Evolutionary conservation across 2,797 vertebrate genomes (phyloP), one percentile per base, ranked within the genome.

Genomic region (Girardinus metallicus): DNA sequence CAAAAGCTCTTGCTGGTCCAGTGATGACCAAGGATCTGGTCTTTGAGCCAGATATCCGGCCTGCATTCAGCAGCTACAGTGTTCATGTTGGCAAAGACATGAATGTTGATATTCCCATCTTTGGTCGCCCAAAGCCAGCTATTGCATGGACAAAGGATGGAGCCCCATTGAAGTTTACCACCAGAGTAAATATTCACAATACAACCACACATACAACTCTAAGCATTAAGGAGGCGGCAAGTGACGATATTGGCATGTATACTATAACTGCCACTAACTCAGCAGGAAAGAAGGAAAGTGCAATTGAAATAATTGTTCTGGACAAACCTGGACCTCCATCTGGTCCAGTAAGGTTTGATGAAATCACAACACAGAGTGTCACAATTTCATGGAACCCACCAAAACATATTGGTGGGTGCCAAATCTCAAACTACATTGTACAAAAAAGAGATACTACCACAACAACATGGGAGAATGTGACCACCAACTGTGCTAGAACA

Each of bases 391-490:
- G 99, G 99, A 96, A 97, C 83, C 97, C 98, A 86, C 98, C 99
- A 81, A 93, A 90, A 31, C 97, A 97, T 83, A 97, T 97, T 83
- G 99, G 99, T 0, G 99, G 99, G 85, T 99, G 97, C 90, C 95
- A 98, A 89, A 97, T 99, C 91, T 99, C 98, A 87, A 99, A 99
- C 92, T 99, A 99, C 74, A 90, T 99, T 91, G 97, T 99, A 81
- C 97, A 99, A 87, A 99, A 99, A 91, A 97, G 98, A 96, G 98
- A 99, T 85, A 98, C 97, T 85, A 98, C 97, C 1, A 95, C 97
- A 75, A 96, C 97, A 41, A 91, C 96, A 78, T 99, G 98, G 98
- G 98, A 99, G 89, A 96, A 96, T 77, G 97, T 99, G 89, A 97
- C 96, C 26, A 96, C 94, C 77, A 98, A 97, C 88, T 94, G 96